Percentiles rank a stretch among this genome's conserved stretches.
Conservation (phyloP, 2,888 invertebrate genomes). For the Rutpela maculata region DNA sequence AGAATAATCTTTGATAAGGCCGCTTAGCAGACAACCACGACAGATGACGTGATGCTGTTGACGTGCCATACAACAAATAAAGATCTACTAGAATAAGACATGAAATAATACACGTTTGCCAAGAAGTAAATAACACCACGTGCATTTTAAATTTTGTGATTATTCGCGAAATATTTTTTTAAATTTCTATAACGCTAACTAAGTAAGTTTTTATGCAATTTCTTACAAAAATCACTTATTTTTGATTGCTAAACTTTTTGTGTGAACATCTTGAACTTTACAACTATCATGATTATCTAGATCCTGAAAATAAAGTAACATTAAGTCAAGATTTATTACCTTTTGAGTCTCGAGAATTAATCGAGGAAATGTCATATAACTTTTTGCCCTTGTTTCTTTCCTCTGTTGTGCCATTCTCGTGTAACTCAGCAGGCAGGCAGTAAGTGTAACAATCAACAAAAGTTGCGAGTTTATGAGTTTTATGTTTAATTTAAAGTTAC, state of each 20-base stretch:
- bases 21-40: too few species aligned
- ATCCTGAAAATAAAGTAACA: conserved; percentile 23
- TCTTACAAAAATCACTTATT: background rate
- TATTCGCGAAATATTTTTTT: too few species aligned
- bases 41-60: too few species aligned
- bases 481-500: conserved; percentile 38
- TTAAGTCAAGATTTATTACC: conserved; percentile 21
- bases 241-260: background rate
- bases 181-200: too few species aligned
- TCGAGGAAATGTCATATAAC: conserved; percentile 33
- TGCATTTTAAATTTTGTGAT: too few species aligned
- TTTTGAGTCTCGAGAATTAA: conserved; percentile 25
- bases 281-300: conserved; percentile 17
- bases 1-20: too few species aligned
- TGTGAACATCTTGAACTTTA: conserved; percentile 10
- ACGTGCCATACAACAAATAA: too few species aligned
- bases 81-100: too few species aligned
- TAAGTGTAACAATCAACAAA: conserved; percentile 32
- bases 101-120: too few species aligned
- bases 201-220: too few species aligned
- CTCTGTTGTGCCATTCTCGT: conserved; percentile 1
- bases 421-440: conserved; percentile 17
- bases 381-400: conserved; percentile 23
- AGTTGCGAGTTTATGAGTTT: conserved; percentile 40
- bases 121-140: too few species aligned